A percentile compares a stretch with the other conserved stretches of the same genome.
phyloP scores from a whole-genome alignment of 2,113 vertebrate species.

The Dipodomys merriami region DNA sequence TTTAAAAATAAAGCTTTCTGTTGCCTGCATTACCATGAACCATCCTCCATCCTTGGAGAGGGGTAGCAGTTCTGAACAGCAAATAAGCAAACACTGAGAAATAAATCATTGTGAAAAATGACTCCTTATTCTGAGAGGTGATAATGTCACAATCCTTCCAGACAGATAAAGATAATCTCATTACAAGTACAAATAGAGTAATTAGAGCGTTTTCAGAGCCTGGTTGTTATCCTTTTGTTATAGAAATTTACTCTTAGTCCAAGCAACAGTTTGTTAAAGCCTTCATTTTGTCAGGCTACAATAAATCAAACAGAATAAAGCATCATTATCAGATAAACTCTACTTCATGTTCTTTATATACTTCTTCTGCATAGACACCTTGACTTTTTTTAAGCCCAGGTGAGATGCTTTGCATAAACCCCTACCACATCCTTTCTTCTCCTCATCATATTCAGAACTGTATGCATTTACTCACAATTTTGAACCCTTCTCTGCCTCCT shows the following conservation, averaged over 20 bases:
- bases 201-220: constrained; percentile 23
- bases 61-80: constrained; percentile 25
- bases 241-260: constrained; percentile 26
- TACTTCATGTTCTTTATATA: accelerated
- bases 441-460: background rate
- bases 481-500: background rate
- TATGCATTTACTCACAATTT: background rate
- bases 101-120: constrained; percentile 18
- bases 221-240: background rate
- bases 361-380: background rate
- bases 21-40: background rate
- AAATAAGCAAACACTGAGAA: constrained; percentile 24
- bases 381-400: too few relatives aligned
- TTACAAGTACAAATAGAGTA: background rate
- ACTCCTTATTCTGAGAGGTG: background rate
- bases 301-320: background rate
- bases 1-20: constrained; percentile 28
- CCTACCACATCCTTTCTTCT: accelerated
- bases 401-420: accelerated
- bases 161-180: constrained; percentile 17
- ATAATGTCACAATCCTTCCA: constrained; percentile 30
- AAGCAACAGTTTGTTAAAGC: constrained; percentile 15
- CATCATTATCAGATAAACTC: background rate
- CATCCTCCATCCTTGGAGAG: background rate
- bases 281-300: background rate